Base-by-base conservation (phyloP, 2,797 vertebrate genomes). In the Danio choprae region DNA sequence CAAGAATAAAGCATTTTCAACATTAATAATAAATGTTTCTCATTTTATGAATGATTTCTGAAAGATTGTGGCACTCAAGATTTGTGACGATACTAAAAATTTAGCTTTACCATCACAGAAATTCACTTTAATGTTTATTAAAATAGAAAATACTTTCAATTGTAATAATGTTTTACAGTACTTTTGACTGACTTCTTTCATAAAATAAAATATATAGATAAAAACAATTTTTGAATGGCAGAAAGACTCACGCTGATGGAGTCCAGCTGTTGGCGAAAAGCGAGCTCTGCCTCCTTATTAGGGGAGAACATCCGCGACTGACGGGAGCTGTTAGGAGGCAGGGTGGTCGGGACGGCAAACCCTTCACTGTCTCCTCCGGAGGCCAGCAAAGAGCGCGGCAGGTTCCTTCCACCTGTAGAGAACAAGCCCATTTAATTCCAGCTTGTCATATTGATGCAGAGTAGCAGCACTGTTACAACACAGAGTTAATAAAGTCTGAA, bases 251-350 rank as follows among this genome's bases (percentile, higher is more conserved):
- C 97, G 36, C 95, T 96, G 91, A 99, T 96, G 1, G 97, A 96
- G 90, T 97, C 96, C 9, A 99, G 93, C 88, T 98, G 96, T 91
- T 98, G 97, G 58, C 95, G 94, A 85, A 98, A 94, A 56, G 95
- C 94, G 16, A 96, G 89, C 81, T 99, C 97, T 0, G 96, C 94
- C 16, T 99, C 98, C 83, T 98, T 98, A 90, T 94, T 97, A 38
- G 96, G 97, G 41, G 97, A 95, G 86, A 97, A 97, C 89, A 98
- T 94, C 83, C 96, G 93, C 80, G 94, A 95, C 1, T 98, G 97
- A 3, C 97, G 94, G 0, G 92, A 91, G 88, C 97, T 98, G 89
- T 99, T 98, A 71, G 98, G 98, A 0, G 98, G 98, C n/a, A 99
- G 90, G 0, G 96, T 98, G 11, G 97, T 98, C 10, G 98, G 98